Conservation (phyloP, 2,113 vertebrate genomes). For the Riparia riparia region DNA sequence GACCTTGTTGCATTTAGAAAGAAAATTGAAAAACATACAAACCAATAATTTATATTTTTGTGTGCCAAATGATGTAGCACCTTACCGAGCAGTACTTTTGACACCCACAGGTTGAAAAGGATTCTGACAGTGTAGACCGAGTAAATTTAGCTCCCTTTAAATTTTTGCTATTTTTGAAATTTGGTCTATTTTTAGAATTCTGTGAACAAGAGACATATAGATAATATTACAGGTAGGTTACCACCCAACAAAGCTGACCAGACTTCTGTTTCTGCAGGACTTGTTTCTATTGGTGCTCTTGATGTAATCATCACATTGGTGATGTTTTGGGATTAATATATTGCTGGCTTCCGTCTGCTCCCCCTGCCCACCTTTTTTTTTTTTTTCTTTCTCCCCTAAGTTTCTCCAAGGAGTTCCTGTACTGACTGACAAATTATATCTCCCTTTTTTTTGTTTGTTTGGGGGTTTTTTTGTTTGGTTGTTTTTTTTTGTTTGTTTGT, state of each 20-base stretch:
- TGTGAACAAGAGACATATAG: background rate
- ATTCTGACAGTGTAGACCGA: background rate
- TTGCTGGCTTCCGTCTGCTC: fast-evolving
- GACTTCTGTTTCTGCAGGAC: background rate
- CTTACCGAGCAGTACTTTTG: background rate
- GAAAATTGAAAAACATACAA: background rate
- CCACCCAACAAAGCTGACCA: background rate
- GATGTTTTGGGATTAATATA: background rate
- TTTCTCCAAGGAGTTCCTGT: background rate
- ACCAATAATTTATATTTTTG: background rate
- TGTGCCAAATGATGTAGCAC: background rate
- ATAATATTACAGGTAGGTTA: background rate
- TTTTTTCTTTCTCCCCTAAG: background rate
- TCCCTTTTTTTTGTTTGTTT: background rate
- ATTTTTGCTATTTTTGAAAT: background rate
- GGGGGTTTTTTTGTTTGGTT: too few species aligned
- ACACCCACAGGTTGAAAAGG: background rate
- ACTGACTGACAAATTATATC: background rate
- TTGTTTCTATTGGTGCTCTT: background rate
- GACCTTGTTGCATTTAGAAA: background rate
- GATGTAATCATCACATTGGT: background rate
- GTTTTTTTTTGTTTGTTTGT: background rate
- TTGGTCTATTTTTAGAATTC: background rate
- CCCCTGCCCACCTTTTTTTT: background rate
- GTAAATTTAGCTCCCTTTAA: background rate